Evolutionary conservation across 2,113 vertebrate species (phyloP), one percentile per base, ranked within the genome.

Genomic region (Gambusia affinis): DNA sequence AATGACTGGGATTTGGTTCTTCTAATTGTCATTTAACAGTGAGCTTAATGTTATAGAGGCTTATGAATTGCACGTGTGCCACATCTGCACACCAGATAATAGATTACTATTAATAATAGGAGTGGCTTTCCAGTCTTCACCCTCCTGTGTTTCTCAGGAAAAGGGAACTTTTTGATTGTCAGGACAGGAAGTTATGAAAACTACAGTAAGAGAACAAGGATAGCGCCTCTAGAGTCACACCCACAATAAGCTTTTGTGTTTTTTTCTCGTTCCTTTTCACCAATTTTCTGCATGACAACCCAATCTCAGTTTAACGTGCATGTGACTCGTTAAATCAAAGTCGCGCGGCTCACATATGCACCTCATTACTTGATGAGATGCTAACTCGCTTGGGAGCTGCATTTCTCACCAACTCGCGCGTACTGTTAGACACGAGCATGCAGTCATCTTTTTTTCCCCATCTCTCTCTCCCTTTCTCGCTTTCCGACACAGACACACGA

Each of bases 11-110:
- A 89, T 92, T 92, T 87, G 74, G 37, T 68, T 82, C 47, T 77
- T 88, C 67, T 89, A 89, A 92, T 91, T 88, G 91, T 91, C 82
- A 80, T 89, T 88, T 84, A 81, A 78, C 78, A 80, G 78, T 57
- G 81, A 83, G 89, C 76, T 84, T 47, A 42, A 75, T 75, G 70
- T 51, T 78, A 73, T 70, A 79, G 85, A 84, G 70, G 76, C 71
- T 85, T 80, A 71, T 73, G 70, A 75, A 62, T 64, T 61, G 70
- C 8, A 51, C 0, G 0, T 63, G 72, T 67, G 72, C 39, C 15
- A 17, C 15, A 19, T 19, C 44, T 47, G 44, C n/a, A 78, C 72
- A 51, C 82, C 54, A 72, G 72, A 4, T 84, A 76, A 73, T 78
- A 85, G 79, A 85, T 84, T 65, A 5, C 22, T 4, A 19, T 51